Evolutionary conservation across 2,113 vertebrate genomes (phyloP), one percentile per base, ranked within the genome.

Genomic region (Damaliscus lunatus): DNA sequence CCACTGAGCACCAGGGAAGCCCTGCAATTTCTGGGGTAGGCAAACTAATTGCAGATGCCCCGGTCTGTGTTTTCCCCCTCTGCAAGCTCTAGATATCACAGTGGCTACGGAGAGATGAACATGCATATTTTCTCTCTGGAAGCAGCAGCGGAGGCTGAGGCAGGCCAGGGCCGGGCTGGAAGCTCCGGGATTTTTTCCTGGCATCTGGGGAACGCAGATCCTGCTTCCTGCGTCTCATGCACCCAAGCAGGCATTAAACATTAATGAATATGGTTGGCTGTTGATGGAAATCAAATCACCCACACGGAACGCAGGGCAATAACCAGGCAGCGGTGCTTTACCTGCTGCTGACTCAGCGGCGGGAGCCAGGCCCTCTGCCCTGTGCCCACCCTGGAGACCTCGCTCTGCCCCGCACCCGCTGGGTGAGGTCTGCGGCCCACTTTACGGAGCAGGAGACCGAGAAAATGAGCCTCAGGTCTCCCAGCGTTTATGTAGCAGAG

Each of bases 101-200:
- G 87, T 19, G 96, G 46, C n/a, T 6, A 53, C 67, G 78, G 53
- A 71, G 74, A 84, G 74, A 98, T 97, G 97, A 36, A 95, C 95
- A 43, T 8, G 7, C 6, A 12, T 9, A 2, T 14, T n/a, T 91
- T 59, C 88, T 86, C 78, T 83, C 89, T 64, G 95, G 84, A 93
- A 87, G 95, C 95, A 88, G 90, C 91, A 93, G 96, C 62, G 14
- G 52, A 53, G 84, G 90, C 0, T 1, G 94, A 95, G 94, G 59
- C 88, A 96, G 96, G 96, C 77, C 57, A 62, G 55, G 0, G 40
- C 95, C 48, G 29, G 4, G 50, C 57, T 36, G 43, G 80, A 43
- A 29, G 52, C n/a, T 0, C 3, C 12, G 3, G 6, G 0, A 15
- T 2, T 81, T 48, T 60, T 53, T 67, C 59, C 53, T 2, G 86